Conservation (phyloP, 2,113 vertebrate genomes). For the Mus spicilegus region DNA sequence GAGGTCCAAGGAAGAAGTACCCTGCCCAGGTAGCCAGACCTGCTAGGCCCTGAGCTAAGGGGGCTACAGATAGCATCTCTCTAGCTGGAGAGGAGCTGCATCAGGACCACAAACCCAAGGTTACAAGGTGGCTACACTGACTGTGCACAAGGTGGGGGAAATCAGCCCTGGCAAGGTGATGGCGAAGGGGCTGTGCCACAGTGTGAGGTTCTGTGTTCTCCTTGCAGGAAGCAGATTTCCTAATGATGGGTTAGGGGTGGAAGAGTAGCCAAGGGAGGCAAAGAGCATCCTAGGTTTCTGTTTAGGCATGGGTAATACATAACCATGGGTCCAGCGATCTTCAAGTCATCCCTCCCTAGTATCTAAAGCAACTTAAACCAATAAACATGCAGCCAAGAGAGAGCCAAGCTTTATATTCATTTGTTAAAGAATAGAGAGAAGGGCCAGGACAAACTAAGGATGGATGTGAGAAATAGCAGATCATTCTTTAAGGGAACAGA, state of each 20-base stretch:
- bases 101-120: too few species aligned
- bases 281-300: neutral
- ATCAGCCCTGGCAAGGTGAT: neutral
- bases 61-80: neutral
- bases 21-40: neutral
- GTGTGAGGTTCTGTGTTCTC: neutral
- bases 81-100: neutral
- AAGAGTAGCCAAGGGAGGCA: neutral
- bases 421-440: neutral
- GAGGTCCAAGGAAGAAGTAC: neutral
- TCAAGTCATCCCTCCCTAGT: neutral
- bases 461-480: neutral
- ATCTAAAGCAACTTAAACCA: neutral
- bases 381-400: neutral
- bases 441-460: neutral
- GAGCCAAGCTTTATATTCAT: neutral
- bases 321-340: neutral
- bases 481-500: neutral
- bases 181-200: rapidly evolving
- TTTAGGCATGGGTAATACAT: rapidly evolving
- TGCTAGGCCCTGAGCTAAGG: neutral
- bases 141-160: neutral
- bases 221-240: neutral
- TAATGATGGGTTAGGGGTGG: neutral
- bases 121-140: neutral